These are phyloP conservation scores for Tympanuchus pallidicinctus DNA, from an alignment of 2,113 vertebrate genomes.

Conservation along the genomic window DNA sequence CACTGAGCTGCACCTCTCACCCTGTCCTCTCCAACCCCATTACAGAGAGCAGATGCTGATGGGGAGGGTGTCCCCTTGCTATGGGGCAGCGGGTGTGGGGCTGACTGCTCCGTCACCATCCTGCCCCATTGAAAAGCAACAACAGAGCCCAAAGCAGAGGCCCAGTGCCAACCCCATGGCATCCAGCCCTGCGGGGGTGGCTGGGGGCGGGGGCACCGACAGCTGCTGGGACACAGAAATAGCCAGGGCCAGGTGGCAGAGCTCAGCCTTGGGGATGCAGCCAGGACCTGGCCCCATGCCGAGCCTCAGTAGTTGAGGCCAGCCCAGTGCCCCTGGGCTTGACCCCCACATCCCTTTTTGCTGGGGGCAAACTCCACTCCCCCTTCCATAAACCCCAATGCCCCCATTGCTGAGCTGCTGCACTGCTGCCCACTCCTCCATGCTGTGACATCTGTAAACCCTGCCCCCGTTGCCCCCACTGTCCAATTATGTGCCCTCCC, in stretches of 20 bases:
- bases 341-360: not conserved
- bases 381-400: not conserved
- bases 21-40: not conserved
- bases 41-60: not conserved
- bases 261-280: not conserved
- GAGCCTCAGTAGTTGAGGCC: not conserved
- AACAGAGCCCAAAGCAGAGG: not conserved
- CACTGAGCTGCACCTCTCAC: not conserved
- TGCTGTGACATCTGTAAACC: too few relatives aligned
- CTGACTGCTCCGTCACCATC: not conserved
- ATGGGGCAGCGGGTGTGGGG: not conserved
- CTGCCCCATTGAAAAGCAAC: not conserved
- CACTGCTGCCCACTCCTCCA: too few relatives aligned
- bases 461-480: too few relatives aligned
- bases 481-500: not conserved
- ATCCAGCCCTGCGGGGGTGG: not conserved
- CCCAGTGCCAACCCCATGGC: not conserved
- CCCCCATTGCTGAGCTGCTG: not conserved
- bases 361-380: not conserved
- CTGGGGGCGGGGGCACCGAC: not conserved
- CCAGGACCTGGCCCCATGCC: too few relatives aligned
- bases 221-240: not conserved
- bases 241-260: not conserved
- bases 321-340: accelerated
- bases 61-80: not conserved